Evolutionary conservation across 2,888 invertebrate genomes (phyloP), one percentile per base, ranked within the genome.

Genomic region (Philonicus albiceps): DNA sequence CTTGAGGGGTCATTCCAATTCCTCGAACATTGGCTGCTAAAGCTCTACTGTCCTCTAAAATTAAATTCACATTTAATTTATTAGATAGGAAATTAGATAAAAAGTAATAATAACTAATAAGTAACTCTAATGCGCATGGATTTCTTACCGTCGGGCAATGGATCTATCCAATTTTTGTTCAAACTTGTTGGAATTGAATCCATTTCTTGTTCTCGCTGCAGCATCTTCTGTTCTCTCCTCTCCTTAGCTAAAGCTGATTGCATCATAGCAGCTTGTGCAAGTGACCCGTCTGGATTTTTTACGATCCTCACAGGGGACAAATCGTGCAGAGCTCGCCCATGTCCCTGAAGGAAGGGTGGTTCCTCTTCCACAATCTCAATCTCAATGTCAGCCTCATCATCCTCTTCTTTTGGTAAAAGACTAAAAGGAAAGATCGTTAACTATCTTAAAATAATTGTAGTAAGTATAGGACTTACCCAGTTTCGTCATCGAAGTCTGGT

Each of bases 261-360:
- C 98, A 98, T 99, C 98, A 99, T 98, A 0, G 99, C 99, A 0
- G 99, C 98, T 92, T 99, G 99, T 0, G 99, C 99, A 30, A 99
- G 93, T 0, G 99, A 99, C 0, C 99, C 99, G 92, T 99, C 99
- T 0, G 99, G 99, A 94, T 99, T 99, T 93, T 99, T 99, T 0
- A 99, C 98, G 88, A 99, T 99, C 88, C 96, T 93, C 2, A 98
- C 98, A 0, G 99, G 99, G 86, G 98, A 98, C 3, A 99, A 93
- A 91, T 99, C 98, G 89, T 98, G 97, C 0, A 97, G 92, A 0
- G 97, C 97, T 88, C 98, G 93, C 0, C 98, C 98, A 91, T 98
- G 96, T n/a, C 98, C 97, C 87, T 96, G 95, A 1, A 99, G 93
- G 93, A 99, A 99, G 0, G 99, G 98, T 0, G 99, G 98, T 91